Evolutionary conservation across 2,888 invertebrate species (phyloP).

Genomic region (Sphaerophoria rueppellii): DNA sequence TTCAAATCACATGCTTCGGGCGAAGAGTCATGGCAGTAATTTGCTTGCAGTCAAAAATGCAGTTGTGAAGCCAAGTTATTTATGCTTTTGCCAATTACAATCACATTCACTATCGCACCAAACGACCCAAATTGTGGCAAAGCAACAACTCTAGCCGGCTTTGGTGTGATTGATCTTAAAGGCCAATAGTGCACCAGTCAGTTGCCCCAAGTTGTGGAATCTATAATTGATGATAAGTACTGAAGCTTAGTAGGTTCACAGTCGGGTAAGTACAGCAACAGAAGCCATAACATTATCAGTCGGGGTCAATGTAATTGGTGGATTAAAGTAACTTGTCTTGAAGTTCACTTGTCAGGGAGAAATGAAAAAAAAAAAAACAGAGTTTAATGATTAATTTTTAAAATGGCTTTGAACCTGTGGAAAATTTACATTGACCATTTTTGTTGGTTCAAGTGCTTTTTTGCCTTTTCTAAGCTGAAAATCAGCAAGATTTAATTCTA

Average conservation of each 20-base stretch:
- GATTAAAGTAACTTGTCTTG: constrained; percentile 29
- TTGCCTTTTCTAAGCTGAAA: too few species aligned
- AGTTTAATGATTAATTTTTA: neutral
- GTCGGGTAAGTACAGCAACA: neutral
- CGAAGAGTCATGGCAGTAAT: constrained; percentile 22
- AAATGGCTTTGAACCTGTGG: neutral
- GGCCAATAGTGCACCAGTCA: constrained; percentile 49
- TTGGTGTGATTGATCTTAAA: constrained; percentile 56
- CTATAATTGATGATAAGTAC: constrained; percentile 35
- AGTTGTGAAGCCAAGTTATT: constrained; percentile 48
- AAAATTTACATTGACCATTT: too few species aligned
- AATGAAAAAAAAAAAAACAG: constrained; percentile 1
- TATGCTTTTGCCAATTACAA: constrained; percentile 13
- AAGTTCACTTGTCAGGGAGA: constrained; percentile 31
- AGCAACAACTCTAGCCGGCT: neutral
- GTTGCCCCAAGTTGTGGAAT: constrained; percentile 40
- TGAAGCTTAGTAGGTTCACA: neutral
- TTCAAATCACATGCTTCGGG: constrained; percentile 62
- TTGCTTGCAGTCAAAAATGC: constrained; percentile 49
- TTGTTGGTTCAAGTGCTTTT: neutral
- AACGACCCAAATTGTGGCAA: neutral
- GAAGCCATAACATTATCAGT: constrained; percentile 15
- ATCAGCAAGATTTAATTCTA: too few species aligned
- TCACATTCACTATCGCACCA: neutral
- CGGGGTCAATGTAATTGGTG: constrained; percentile 47